Conservation (phyloP, 2,888 invertebrate genomes). For the Nipponacmea schrenckii region DNA sequence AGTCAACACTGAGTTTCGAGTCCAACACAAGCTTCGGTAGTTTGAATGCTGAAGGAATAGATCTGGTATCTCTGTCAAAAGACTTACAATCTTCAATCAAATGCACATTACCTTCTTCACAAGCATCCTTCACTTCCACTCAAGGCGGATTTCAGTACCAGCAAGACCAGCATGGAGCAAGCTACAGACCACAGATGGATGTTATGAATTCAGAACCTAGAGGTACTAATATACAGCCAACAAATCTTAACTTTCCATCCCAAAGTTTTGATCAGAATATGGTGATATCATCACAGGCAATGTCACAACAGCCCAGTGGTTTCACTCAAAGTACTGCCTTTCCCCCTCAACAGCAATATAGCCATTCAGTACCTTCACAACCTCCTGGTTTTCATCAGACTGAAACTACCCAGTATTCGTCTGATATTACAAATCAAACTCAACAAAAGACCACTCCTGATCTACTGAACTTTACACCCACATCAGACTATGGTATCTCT, state of each 20-base stretch:
- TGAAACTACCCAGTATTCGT: neutral
- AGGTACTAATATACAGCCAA: neutral
- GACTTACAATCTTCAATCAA: neutral
- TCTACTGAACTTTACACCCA: neutral
- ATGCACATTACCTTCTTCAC: neutral
- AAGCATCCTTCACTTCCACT: neutral
- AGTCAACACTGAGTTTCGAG: neutral
- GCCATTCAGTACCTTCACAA: neutral
- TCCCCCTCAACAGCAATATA: neutral
- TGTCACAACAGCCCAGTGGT: neutral
- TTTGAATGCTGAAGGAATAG: neutral
- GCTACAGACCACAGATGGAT: too few species aligned
- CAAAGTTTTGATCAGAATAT: neutral
- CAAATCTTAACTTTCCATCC: neutral
- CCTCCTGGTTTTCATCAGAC: neutral
- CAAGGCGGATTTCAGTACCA: neutral
- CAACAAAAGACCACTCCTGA: neutral
- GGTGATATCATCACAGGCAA: neutral
- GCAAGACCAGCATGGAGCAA: neutral
- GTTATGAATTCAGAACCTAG: neutral
- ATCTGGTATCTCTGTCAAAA: conserved; percentile 1
- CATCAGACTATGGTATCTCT: neutral
- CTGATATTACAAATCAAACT: neutral
- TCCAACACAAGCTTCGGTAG: neutral
- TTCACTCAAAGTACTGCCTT: neutral